Conservation (phyloP, 2,888 invertebrate genomes). For the Nomada ferruginata region DNA sequence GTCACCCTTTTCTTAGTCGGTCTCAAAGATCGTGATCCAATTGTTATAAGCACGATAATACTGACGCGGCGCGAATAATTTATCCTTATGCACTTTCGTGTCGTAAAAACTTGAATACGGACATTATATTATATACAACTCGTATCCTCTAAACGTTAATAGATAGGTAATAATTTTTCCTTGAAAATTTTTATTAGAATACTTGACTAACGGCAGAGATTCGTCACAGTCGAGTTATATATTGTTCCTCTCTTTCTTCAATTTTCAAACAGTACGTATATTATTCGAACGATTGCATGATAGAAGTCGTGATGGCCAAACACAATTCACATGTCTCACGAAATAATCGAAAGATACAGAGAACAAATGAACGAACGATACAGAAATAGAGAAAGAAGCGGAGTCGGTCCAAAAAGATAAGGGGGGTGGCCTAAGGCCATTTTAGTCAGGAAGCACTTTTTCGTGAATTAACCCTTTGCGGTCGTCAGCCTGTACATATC, state of each 20-base stretch:
- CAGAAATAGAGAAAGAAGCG: conserved; percentile 58
- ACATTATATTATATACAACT: neutral
- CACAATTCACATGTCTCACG: conserved; percentile 57
- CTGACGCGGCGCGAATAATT: too few species aligned
- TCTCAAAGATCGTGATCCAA: too few species aligned
- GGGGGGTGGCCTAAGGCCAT: conserved; percentile 52
- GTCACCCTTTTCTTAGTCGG: too few species aligned
- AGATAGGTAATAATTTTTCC: too few species aligned
- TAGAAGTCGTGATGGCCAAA: conserved; percentile 65
- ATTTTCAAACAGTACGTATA: neutral
- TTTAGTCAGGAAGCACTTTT: conserved; percentile 52
- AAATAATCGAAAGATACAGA: conserved; percentile 54
- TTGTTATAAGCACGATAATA: too few species aligned
- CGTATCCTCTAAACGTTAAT: too few species aligned
- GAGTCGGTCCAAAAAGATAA: conserved; percentile 44
- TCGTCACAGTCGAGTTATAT: neutral
- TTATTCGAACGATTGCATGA: conserved; percentile 54
- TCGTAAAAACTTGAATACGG: neutral
- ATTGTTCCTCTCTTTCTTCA: conserved; percentile 25
- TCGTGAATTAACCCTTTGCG: conserved; percentile 52
- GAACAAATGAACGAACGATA: conserved; percentile 52
- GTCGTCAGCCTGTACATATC: conserved; percentile 38
- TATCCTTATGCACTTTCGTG: too few species aligned
- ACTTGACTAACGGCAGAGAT: neutral
- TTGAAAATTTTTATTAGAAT: too few species aligned